phyloP scores from a whole-genome alignment of 2,113 vertebrate genomes.

The Halcyon senegalensis region DNA sequence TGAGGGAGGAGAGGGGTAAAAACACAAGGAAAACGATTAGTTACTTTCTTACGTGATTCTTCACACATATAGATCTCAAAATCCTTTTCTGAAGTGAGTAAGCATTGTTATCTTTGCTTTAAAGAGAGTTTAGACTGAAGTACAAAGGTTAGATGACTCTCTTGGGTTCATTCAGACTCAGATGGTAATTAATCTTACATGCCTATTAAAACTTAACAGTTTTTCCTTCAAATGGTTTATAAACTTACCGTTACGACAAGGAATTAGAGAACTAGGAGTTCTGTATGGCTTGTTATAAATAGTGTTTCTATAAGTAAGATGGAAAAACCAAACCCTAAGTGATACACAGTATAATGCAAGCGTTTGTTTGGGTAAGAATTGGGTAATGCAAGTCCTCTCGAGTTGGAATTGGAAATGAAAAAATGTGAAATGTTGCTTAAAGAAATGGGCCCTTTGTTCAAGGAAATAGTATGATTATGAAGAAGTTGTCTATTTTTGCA shows the following conservation, averaged over 20 bases:
- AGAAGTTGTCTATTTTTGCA: background rate
- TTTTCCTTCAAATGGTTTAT: background rate
- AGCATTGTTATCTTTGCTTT: background rate
- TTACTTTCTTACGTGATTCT: background rate
- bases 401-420: background rate
- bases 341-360: background rate
- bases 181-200: background rate
- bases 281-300: background rate
- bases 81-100: background rate
- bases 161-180: background rate
- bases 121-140: background rate
- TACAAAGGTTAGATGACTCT: background rate
- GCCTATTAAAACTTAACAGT: background rate
- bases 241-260: background rate
- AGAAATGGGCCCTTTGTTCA: background rate
- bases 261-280: background rate
- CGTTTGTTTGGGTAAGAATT: background rate
- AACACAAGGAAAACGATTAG: background rate
- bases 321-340: background rate
- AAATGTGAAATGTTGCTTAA: background rate
- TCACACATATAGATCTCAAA: background rate
- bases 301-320: background rate
- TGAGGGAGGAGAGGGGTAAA: background rate
- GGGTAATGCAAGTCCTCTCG: background rate
- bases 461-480: background rate